These are phyloP conservation scores for Paratilapia polleni DNA, from an alignment of 2,113 vertebrate species.

Conservation along the genomic window DNA sequence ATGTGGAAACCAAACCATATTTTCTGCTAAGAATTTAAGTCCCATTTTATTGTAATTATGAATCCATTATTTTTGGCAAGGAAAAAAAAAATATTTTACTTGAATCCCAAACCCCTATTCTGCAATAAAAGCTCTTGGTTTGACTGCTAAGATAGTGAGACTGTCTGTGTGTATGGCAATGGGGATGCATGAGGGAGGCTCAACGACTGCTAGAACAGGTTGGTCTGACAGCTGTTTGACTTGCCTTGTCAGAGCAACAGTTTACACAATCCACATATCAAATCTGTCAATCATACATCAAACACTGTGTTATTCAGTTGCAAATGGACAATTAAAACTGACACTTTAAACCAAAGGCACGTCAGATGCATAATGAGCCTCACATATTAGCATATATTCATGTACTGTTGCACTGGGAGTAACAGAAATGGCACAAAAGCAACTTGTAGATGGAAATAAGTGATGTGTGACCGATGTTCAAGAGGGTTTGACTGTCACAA, in stretches of 20 bases:
- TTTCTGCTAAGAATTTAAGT: too few species aligned
- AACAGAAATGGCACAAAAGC: conserved; percentile 41
- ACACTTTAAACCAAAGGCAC: conserved; percentile 55
- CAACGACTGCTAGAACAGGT: conserved; percentile 35
- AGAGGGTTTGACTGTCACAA: conserved; percentile 34
- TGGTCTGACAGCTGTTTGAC: conserved; percentile 55
- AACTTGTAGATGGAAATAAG: conserved; percentile 60
- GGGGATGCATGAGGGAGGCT: conserved; percentile 22
- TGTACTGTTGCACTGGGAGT: conserved; percentile 54
- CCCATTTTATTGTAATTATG: neutral
- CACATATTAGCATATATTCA: conserved; percentile 70
- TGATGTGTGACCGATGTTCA: conserved; percentile 54
- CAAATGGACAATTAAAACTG: conserved; percentile 65
- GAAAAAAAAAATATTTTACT: neutral
- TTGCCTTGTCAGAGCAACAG: conserved; percentile 50
- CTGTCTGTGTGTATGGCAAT: conserved; percentile 19
- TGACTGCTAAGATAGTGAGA: conserved; percentile 15
- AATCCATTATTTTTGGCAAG: neutral
- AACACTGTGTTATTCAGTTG: conserved; percentile 55
- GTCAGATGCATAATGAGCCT: conserved; percentile 50
- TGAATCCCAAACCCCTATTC: neutral
- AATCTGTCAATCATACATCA: conserved; percentile 67
- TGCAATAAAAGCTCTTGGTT: neutral
- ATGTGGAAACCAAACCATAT: neutral
- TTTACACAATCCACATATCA: conserved; percentile 68